These are phyloP conservation scores for Archilochus colubris DNA, from an alignment of 2,113 vertebrate genomes.

Conservation along the genomic window DNA sequence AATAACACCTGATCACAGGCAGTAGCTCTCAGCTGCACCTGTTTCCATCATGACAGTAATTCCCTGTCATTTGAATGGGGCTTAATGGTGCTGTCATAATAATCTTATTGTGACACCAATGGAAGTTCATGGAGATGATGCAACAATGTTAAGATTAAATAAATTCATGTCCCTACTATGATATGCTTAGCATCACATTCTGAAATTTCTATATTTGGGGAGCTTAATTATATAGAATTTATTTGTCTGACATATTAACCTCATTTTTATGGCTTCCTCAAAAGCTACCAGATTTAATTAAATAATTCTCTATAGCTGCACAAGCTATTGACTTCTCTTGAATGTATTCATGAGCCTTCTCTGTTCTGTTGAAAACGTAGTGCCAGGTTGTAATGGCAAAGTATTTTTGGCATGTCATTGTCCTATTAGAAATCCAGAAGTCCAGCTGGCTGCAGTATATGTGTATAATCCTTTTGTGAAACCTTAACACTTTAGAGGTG, in stretches of 20 bases:
- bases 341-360: constrained; percentile 51
- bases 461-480: neutral
- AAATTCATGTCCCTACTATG: constrained; percentile 66
- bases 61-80: constrained; percentile 67
- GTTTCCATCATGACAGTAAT: constrained; percentile 72
- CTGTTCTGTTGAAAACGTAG: neutral
- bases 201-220: constrained; percentile 64
- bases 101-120: constrained; percentile 69
- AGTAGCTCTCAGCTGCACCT: constrained; percentile 69
- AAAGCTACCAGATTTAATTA: constrained; percentile 66
- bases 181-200: constrained; percentile 60
- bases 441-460: constrained; percentile 7
- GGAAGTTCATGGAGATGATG: constrained; percentile 67
- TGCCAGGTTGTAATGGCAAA: constrained; percentile 9
- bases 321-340: constrained; percentile 52
- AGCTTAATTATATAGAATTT: constrained; percentile 69
- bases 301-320: constrained; percentile 50
- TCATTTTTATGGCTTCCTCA: constrained; percentile 60
- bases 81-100: constrained; percentile 71
- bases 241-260: constrained; percentile 71
- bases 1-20: constrained; percentile 41
- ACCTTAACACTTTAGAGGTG: neutral
- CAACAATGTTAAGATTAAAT: constrained; percentile 75
- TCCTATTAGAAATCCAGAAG: neutral
- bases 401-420: neutral